Evolutionary conservation across 2,888 invertebrate genomes (phyloP).

Genomic region (Criorhina ranunculi): DNA sequence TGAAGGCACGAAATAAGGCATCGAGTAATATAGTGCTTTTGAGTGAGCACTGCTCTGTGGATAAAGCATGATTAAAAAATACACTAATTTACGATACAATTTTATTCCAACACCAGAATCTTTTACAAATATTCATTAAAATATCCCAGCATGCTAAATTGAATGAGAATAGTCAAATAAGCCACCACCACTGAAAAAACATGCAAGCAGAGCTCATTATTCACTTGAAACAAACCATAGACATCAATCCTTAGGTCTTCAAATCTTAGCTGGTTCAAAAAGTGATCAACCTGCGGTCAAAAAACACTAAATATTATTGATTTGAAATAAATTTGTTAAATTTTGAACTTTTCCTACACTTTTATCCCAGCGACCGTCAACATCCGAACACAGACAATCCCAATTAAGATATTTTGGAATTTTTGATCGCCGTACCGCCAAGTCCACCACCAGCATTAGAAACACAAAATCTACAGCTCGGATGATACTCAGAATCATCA

Average conservation of each 20-base stretch:
- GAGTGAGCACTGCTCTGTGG: too few relatives aligned
- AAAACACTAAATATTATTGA: neutral
- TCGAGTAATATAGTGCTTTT: too few relatives aligned
- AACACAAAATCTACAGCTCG: conserved; percentile 79
- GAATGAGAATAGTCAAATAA: conserved; percentile 47
- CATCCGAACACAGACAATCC: conserved; percentile 80
- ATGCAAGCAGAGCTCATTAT: conserved; percentile 23
- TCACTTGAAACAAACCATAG: conserved; percentile 46
- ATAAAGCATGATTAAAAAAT: too few relatives aligned
- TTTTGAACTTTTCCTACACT: conserved; percentile 78
- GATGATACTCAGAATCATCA: conserved; percentile 76
- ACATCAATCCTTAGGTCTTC: conserved; percentile 45
- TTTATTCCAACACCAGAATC: too few relatives aligned
- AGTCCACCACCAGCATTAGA: conserved; percentile 80
- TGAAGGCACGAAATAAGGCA: too few relatives aligned
- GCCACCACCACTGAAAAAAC: conserved; percentile 28
- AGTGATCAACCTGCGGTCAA: conserved; percentile 37
- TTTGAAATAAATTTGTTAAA: neutral
- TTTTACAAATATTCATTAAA: neutral
- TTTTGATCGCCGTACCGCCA: conserved; percentile 78
- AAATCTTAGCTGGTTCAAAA: conserved; percentile 33
- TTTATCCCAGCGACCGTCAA: conserved; percentile 81
- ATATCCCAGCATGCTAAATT: conserved; percentile 49
- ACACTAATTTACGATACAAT: too few relatives aligned
- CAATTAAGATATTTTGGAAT: conserved; percentile 78